Conservation (phyloP, 2,113 vertebrate species). For the Boleophthalmus pectinirostris region DNA sequence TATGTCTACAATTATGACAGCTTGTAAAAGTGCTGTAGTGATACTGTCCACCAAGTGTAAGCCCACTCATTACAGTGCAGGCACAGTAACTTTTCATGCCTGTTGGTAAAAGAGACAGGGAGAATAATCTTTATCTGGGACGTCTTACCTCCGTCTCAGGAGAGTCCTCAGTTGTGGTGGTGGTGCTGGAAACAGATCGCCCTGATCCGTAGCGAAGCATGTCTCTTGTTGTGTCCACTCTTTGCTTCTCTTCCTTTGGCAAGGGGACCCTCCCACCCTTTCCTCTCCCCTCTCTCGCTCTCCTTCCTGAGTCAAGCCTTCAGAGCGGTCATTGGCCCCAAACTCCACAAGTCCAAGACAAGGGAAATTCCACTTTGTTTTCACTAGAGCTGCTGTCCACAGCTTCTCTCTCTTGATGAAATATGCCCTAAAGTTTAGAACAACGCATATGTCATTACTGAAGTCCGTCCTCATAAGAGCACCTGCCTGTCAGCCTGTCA, state of each 20-base stretch:
- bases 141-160: slow-evolving; percentile 68
- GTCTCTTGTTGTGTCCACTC: slow-evolving; percentile 66
- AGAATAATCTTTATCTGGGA: slow-evolving; percentile 1
- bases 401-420: slow-evolving; percentile 27
- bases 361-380: slow-evolving; percentile 61
- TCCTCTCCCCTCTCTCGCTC: slow-evolving; percentile 65
- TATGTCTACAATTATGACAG: background rate
- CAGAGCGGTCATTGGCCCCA: slow-evolving; percentile 63
- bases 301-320: slow-evolving; percentile 71
- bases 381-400: slow-evolving; percentile 28
- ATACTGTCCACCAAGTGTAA: slow-evolving; percentile 4
- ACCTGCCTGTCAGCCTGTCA: slow-evolving; percentile 55
- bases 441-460: slow-evolving; percentile 36
- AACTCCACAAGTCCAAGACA: slow-evolving; percentile 34
- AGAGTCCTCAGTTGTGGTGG: slow-evolving; percentile 63
- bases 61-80: slow-evolving; percentile 18
- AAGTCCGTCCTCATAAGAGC: slow-evolving; percentile 28
- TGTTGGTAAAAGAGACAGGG: slow-evolving; percentile 15
- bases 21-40: background rate
- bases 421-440: slow-evolving; percentile 30
- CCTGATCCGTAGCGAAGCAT: slow-evolving; percentile 72
- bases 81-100: background rate
- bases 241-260: slow-evolving; percentile 53
- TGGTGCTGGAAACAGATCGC: slow-evolving; percentile 58
- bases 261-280: slow-evolving; percentile 41